Conservation (phyloP, 2,888 invertebrate genomes). For the Tanypteryx hageni region DNA sequence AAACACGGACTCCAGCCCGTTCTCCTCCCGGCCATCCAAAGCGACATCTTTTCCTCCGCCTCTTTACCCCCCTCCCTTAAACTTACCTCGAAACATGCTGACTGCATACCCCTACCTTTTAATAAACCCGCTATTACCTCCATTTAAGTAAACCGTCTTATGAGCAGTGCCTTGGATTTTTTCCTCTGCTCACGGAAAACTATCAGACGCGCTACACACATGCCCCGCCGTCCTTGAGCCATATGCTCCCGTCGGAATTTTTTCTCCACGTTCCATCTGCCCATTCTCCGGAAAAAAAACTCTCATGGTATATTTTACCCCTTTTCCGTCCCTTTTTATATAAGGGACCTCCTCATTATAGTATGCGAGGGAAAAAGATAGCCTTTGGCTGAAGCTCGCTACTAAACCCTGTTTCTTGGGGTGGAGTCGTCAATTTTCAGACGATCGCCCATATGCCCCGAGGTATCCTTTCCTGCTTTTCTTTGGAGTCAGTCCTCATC, state of each 20-base stretch:
- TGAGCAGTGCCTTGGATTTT: background rate
- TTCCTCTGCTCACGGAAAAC: background rate
- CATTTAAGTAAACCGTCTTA: constrained; percentile 27
- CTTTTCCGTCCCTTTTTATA: background rate
- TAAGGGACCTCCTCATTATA: constrained; percentile 57
- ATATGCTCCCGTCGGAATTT: background rate
- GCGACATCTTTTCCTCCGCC: background rate
- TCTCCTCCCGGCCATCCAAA: background rate
- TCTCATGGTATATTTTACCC: background rate
- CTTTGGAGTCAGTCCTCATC: background rate
- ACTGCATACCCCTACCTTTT: background rate
- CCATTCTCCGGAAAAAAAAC: constrained; percentile 6
- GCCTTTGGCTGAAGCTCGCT: background rate
- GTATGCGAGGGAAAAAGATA: constrained; percentile 1
- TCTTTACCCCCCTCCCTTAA: background rate
- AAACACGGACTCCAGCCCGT: constrained; percentile 15
- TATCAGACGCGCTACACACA: background rate
- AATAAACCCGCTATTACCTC: constrained; percentile 21
- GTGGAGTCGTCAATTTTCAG: background rate
- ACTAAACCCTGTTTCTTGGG: constrained; percentile 20
- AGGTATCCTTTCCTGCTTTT: background rate
- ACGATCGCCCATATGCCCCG: background rate
- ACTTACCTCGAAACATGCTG: background rate
- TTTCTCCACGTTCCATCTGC: background rate
- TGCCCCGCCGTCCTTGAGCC: background rate